Base-by-base conservation (phyloP, 2,797 vertebrate genomes). In the Crax fasciolata region DNA sequence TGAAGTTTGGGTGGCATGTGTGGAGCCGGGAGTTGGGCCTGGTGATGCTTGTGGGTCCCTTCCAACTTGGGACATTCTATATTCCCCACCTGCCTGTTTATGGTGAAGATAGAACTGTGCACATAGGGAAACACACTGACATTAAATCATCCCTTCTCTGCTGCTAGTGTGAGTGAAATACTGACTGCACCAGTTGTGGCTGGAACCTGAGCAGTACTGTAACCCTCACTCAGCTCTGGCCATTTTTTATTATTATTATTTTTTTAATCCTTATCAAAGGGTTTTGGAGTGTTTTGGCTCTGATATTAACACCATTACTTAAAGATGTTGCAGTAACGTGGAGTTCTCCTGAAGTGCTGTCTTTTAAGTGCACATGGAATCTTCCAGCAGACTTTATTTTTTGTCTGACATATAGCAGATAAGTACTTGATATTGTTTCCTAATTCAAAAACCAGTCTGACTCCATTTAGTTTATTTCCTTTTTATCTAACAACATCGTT, bases 401-500 rank as follows among this genome's bases (percentile, higher is more conserved):
- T 61, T 92, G 73, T 81, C 86, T 88, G 74, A 32, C 18, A 39
- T 73, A 49, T 88, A 63, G 58, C 73, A 86, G 54, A 76, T 72
- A 66, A 46, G 48, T 81, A 48, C 32, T 90, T 79, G 85, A 59
- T 88, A 72, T 79, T 78, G 71, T 89, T 93, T 90, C 84, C 67
- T 84, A 79, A 84, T 84, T 74, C 63, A 82, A 6, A 81, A 94
- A 2, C 13, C 70, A 67, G 57, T n/a, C 78, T 88, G 88, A 76
- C 74, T 95, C 71, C 52, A 48, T 84, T 89, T 81, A 63, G 48
- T 67, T 93, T 82, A 73, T 89, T 90, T 90, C 71, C 48, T 89
- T 90, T 84, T 76, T 77, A 79, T 89, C 82, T 78, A 67, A 65
- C 57, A 76, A 51, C 57, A 61, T 81, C 41, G 74, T 87, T 91